A percentile compares a stretch with the other conserved stretches of the same genome.
These are phyloP conservation scores for Hetaerina titia DNA, from an alignment of 2,888 invertebrate species.

Conservation along the genomic window DNA sequence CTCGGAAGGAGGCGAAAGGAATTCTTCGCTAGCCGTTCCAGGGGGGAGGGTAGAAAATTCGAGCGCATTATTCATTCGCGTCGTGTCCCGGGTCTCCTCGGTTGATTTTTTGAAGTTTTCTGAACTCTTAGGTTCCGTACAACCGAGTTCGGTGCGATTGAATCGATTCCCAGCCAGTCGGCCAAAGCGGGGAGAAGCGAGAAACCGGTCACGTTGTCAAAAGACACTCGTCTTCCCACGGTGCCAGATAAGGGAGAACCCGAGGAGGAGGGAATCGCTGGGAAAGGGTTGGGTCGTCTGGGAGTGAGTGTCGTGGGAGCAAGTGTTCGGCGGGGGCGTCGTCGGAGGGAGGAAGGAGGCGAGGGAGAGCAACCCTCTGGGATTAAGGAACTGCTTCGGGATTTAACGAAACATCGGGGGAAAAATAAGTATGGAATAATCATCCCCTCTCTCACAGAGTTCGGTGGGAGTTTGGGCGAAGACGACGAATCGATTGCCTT, in stretches of 20 bases:
- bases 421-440: too few relatives aligned
- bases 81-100: not conserved
- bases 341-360: not conserved
- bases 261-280: not conserved
- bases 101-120: conserved; percentile 16
- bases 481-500: not conserved
- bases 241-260: not conserved
- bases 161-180: not conserved
- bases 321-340: not conserved
- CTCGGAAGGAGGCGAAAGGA: not conserved
- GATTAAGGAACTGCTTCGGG: not conserved
- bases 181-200: not conserved
- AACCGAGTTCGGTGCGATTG: not conserved
- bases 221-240: conserved; percentile 25
- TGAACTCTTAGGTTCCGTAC: not conserved
- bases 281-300: not conserved
- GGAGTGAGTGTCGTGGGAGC: not conserved
- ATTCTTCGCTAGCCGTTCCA: not conserved
- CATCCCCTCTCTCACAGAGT: not conserved
- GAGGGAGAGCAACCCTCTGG: too few relatives aligned
- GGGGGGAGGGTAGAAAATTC: not conserved
- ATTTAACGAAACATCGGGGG: not conserved
- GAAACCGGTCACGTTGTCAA: conserved; percentile 35
- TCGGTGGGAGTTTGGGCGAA: not conserved
- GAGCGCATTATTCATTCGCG: not conserved